A percentile compares a stretch with the other conserved stretches of the same genome.
phyloP scores from a whole-genome alignment of 1,140 invertebrate genomes.

The Aphelenchoides avenae region DNA sequence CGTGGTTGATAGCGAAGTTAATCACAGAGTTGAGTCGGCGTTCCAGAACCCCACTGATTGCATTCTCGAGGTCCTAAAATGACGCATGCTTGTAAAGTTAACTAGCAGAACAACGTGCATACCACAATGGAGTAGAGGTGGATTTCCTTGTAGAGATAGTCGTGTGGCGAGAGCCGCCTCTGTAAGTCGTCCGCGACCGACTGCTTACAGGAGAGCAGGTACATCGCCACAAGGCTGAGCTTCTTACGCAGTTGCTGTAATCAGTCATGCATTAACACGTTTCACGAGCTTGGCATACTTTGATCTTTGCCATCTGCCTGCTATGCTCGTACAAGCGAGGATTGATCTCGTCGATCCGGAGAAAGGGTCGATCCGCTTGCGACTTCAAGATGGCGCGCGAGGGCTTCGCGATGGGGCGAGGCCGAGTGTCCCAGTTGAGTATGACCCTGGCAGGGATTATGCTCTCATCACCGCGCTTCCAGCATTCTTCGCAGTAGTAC shows the following conservation, averaged over 20 bases:
- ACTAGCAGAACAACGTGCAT: constrained; percentile 32
- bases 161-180: constrained; percentile 60
- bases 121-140: constrained; percentile 61
- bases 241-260: constrained; percentile 58
- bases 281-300: constrained; percentile 48
- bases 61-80: constrained; percentile 42
- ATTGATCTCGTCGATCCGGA: constrained; percentile 60
- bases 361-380: constrained; percentile 58
- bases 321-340: constrained; percentile 60
- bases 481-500: constrained; percentile 42
- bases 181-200: constrained; percentile 60
- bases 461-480: constrained; percentile 20
- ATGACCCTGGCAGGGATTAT: constrained; percentile 39
- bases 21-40: constrained; percentile 58
- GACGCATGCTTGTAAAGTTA: constrained; percentile 15
- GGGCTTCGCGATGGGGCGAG: constrained; percentile 50
- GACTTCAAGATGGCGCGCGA: constrained; percentile 58
- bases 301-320: constrained; percentile 55
- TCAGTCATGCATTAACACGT: too few relatives aligned
- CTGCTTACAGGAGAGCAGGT: constrained; percentile 61
- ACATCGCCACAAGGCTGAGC: constrained; percentile 59
- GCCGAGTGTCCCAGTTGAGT: constrained; percentile 35
- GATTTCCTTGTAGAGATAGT: constrained; percentile 60
- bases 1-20: constrained; percentile 60
- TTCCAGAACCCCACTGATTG: constrained; percentile 54